Evolutionary conservation across 1,140 invertebrate genomes (phyloP), one percentile per base, ranked within the genome.

Genomic region (Drosophila tristis): DNA sequence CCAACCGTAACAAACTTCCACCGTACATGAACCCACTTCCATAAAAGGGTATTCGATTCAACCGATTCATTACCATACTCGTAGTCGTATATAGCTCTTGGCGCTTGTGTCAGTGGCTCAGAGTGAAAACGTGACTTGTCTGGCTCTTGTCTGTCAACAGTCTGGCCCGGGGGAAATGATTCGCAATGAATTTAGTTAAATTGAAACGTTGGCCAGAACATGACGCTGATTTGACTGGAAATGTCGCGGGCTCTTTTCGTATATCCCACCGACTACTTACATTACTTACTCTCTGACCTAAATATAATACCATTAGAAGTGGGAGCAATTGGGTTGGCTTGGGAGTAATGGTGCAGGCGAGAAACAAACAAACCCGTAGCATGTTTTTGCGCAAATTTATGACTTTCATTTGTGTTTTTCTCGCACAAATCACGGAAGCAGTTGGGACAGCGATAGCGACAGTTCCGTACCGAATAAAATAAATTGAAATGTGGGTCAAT

Each of bases 401-500:
- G 71, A 63, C 80, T 79, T 84, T 84, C 80, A 84, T 82, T 82
- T 82, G 55, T 68, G 74, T 50, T 76, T 70, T 76, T 53, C 64
- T 70, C 65, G 67, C 67, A 70, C 67, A 70, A 70, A 70, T 70
- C 67, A 70, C 62, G 78, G 54, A 43, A 45, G 31, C 31, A 31
- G 31, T 31, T 31, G 29, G 29, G 29, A 31, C 11, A 13, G 35
- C 35, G 35, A 13, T 4, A 70, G 70, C 67, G 65, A 70, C 67
- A 70, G 13, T 58, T 44, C 63, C 66, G 66, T 45, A 70, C 44
- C 67, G 70, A 70, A 70, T 70, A 70, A 70, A 70, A 70, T 70
- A 58, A 70, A 70, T 70, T 70, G 67, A 70, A 82, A 65, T 82
- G 79, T 82, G 74, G 74, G 49, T 70, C 75, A 84, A 82, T 82